These are phyloP conservation scores for Mola mola DNA, from an alignment of 2,113 vertebrate species.

Conservation along the genomic window DNA sequence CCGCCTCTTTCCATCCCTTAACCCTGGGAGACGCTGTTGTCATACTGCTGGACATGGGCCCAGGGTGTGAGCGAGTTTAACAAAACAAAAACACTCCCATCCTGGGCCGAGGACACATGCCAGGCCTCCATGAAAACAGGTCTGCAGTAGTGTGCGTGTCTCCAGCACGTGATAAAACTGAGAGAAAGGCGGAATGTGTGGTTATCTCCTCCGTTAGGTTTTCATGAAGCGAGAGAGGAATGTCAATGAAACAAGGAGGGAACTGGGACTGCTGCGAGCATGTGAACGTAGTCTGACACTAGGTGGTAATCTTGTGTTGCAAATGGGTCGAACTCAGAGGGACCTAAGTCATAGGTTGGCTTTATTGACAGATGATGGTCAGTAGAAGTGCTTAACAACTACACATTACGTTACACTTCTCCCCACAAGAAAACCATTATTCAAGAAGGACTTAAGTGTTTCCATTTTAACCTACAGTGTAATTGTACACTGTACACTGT, in stretches of 20 bases:
- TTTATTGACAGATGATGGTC: not conserved
- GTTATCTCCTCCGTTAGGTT: conserved; percentile 38
- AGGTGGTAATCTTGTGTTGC: conserved; percentile 68
- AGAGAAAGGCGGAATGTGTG: conserved; percentile 39
- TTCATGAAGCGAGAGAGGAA: conserved; percentile 31
- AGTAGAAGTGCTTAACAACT: not conserved
- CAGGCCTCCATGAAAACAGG: conserved; percentile 58
- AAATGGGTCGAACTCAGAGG: not conserved
- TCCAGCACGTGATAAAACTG: conserved; percentile 32
- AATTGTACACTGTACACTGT: no score
- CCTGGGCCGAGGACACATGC: conserved; percentile 37
- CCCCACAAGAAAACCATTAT: no score
- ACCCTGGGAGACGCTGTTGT: conserved; percentile 72
- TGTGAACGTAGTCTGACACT: conserved; percentile 49
- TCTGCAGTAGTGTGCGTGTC: conserved; percentile 23
- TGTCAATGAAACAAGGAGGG: conserved; percentile 8
- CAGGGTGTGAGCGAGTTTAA: conserved; percentile 72
- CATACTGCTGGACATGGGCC: conserved; percentile 73
- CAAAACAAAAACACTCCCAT: conserved; percentile 75
- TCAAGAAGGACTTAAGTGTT: no score
- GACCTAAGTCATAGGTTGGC: not conserved
- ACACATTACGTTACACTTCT: no score
- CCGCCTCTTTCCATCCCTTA: conserved; percentile 58
- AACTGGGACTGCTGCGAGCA: not conserved
- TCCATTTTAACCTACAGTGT: no score